Evolutionary conservation across 2,797 vertebrate species (phyloP).

Genomic region (Gadopsis bispinosus): DNA sequence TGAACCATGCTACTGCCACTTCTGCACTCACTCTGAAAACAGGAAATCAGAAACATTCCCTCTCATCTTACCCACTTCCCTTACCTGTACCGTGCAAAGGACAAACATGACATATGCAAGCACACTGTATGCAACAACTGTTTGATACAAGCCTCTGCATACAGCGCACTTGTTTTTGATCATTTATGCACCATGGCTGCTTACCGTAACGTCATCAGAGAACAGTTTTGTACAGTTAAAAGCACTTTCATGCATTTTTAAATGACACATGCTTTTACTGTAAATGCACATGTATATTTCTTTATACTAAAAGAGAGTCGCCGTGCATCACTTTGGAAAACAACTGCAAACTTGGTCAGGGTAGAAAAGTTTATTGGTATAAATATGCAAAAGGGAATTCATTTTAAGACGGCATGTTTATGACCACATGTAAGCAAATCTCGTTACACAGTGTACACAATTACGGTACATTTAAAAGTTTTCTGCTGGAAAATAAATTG

Average conservation of each 20-base stretch:
- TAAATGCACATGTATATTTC: background rate
- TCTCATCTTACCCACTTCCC: conserved; percentile 74
- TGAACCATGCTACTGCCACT: background rate
- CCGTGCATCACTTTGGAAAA: background rate
- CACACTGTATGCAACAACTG: background rate
- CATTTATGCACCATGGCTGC: background rate
- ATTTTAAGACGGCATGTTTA: conserved; percentile 78
- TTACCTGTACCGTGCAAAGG: conserved; percentile 65
- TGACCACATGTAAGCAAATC: conserved; percentile 73
- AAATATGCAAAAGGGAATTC: conserved; percentile 82
- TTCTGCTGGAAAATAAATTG: conserved; percentile 56
- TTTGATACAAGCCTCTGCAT: background rate
- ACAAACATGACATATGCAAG: conserved; percentile 11
- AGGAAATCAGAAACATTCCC: conserved; percentile 72
- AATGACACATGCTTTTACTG: background rate
- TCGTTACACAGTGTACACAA: conserved; percentile 70
- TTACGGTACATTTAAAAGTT: conserved; percentile 68
- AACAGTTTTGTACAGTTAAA: background rate
- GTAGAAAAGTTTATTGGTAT: conserved; percentile 86
- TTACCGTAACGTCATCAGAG: background rate
- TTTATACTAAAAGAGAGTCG: background rate
- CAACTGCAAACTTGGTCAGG: conserved; percentile 28
- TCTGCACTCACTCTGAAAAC: conserved; percentile 58
- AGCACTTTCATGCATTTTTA: background rate
- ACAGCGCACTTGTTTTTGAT: background rate